Conservation (phyloP, 2,113 vertebrate species). For the Rattus rattus region DNA sequence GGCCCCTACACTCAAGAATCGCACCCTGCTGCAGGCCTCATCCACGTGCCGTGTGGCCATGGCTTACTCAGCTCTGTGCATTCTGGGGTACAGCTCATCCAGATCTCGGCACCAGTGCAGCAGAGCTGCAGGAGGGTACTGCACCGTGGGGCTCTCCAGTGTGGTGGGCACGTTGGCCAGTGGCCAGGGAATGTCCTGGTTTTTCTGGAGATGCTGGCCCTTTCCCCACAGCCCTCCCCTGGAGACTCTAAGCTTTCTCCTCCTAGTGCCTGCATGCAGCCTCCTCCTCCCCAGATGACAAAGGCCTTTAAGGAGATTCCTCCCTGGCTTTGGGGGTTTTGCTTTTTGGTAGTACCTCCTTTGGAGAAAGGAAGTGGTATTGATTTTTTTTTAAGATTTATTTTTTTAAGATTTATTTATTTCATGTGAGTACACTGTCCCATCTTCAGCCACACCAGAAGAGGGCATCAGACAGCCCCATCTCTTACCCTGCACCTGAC, state of each 20-base stretch:
- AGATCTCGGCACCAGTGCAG: background rate
- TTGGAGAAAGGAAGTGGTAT: too few species aligned
- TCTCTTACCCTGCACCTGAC: background rate
- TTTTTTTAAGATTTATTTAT: too few species aligned
- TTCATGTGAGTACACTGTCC: too few species aligned
- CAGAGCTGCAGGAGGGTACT: background rate
- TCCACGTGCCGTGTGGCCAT: accelerated
- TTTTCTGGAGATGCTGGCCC: background rate
- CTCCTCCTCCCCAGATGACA: background rate
- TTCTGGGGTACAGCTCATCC: too few species aligned
- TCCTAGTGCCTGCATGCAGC: too few species aligned
- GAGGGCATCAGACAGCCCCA: background rate
- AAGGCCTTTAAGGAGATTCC: too few species aligned
- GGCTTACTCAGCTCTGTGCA: background rate
- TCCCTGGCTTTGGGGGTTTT: background rate
- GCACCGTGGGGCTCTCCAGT: background rate
- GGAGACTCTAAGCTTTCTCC: background rate
- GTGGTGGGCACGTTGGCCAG: background rate
- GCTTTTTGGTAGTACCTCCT: too few species aligned
- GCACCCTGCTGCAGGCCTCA: background rate
- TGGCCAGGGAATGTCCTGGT: background rate
- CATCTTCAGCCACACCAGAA: too few species aligned
- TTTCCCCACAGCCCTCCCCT: background rate
- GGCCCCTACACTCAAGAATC: background rate
- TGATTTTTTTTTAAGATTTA: too few species aligned